Conservation (phyloP, 1,140 invertebrate genomes). For the Meloidogyne hapla region DNA sequence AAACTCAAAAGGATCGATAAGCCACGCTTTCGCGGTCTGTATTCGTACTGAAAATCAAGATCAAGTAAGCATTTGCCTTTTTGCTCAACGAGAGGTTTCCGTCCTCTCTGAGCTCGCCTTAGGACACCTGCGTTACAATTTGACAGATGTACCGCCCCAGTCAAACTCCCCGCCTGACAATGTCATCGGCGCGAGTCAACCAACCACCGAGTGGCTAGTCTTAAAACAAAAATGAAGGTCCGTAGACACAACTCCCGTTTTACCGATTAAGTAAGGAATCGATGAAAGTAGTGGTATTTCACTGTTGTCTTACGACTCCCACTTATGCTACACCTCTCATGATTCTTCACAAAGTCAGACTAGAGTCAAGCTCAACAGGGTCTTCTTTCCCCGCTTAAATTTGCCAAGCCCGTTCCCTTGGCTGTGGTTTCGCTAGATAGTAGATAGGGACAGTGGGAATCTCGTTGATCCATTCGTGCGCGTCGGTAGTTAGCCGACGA, state of each 20-base stretch:
- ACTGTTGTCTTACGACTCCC: conserved; percentile 69
- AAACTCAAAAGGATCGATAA: conserved; percentile 77
- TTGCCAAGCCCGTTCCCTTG: conserved; percentile 68
- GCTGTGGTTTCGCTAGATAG: conserved; percentile 76
- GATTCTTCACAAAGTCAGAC: conserved; percentile 74
- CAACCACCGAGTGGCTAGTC: conserved; percentile 64
- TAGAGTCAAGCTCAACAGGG: conserved; percentile 79
- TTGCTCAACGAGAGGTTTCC: conserved; percentile 38
- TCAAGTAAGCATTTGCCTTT: conserved; percentile 41
- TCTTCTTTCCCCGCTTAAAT: conserved; percentile 78
- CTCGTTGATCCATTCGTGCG: conserved; percentile 72
- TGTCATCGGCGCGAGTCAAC: conserved; percentile 57
- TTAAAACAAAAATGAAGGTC: conserved; percentile 47
- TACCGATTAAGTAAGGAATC: conserved; percentile 74
- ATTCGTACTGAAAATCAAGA: conserved; percentile 74
- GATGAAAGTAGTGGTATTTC: conserved; percentile 74
- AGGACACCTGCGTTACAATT: conserved; percentile 83
- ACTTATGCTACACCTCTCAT: conserved; percentile 67
- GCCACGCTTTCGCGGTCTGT: conserved; percentile 77
- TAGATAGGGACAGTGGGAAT: conserved; percentile 70
- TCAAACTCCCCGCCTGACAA: conserved; percentile 76
- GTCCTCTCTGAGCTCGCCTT: conserved; percentile 78
- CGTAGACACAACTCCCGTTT: conserved; percentile 66
- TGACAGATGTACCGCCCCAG: conserved; percentile 79
- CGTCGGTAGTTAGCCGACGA: conserved; percentile 63